Conservation (phyloP, 2,797 vertebrate species). For the Spea hammondii region DNA sequence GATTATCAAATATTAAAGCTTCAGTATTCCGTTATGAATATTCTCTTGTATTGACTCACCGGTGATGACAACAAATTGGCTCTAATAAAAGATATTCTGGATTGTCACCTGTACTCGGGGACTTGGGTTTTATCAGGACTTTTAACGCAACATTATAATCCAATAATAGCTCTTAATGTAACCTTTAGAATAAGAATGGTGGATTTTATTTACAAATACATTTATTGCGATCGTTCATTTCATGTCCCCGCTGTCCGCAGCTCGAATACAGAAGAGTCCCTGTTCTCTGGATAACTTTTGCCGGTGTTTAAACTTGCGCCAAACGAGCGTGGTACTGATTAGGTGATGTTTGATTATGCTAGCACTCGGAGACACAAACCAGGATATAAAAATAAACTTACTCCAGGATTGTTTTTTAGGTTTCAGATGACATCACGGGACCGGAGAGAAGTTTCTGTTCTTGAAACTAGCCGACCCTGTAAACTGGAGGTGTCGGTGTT, state of each 20-base stretch:
- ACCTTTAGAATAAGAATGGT: no score
- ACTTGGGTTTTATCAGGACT: no score
- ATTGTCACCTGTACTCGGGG: no score
- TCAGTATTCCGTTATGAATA: no score
- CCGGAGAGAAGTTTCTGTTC: slow-evolving; percentile 55
- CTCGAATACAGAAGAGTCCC: slow-evolving; percentile 22
- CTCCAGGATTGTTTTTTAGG: slow-evolving; percentile 33
- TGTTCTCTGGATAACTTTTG: slow-evolving; percentile 25
- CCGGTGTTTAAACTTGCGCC: slow-evolving; percentile 42
- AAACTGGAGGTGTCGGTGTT: slow-evolving; percentile 57
- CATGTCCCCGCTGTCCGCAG: background rate
- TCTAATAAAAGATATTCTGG: no score
- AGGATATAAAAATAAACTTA: slow-evolving; percentile 48
- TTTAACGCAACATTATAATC: no score
- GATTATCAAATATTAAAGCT: no score
- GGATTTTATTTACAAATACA: no score
- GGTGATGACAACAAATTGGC: no score
- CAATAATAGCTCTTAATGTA: no score
- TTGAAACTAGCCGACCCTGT: slow-evolving; percentile 58
- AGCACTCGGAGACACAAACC: slow-evolving; percentile 44
- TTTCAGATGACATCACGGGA: slow-evolving; percentile 42
- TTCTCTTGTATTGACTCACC: no score
- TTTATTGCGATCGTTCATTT: no score
- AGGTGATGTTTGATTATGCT: slow-evolving; percentile 40
- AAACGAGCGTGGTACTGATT: slow-evolving; percentile 52